Evolutionary conservation across 1,140 invertebrate species (phyloP).

Genomic region (Hesperophylax magnus): DNA sequence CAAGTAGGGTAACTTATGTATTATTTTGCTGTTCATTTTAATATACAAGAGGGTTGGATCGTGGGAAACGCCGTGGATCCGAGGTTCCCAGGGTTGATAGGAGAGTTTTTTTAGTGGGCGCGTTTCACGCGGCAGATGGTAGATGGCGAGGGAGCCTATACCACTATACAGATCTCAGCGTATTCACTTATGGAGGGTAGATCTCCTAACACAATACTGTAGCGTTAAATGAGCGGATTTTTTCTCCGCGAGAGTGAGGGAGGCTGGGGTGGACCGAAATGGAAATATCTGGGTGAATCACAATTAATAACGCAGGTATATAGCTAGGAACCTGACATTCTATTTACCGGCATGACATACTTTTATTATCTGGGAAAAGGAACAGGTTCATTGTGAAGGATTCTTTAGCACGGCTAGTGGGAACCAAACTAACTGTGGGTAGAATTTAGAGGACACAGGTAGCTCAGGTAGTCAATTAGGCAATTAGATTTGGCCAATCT

Average conservation of each 20-base stretch:
- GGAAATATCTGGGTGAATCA: slow-evolving; percentile 33
- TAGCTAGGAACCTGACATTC: neutral
- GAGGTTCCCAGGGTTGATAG: slow-evolving; percentile 57
- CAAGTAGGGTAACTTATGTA: slow-evolving; percentile 56
- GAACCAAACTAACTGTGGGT: too few relatives aligned
- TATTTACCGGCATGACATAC: slow-evolving; percentile 5
- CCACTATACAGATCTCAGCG: slow-evolving; percentile 45
- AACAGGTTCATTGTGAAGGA: neutral
- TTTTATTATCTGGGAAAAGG: slow-evolving; percentile 9
- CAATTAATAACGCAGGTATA: slow-evolving; percentile 22
- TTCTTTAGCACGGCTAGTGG: neutral
- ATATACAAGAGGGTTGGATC: slow-evolving; percentile 57
- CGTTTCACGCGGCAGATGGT: slow-evolving; percentile 53
- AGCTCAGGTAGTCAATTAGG: slow-evolving; percentile 4
- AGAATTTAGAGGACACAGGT: too few relatives aligned
- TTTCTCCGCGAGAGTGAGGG: slow-evolving; percentile 4
- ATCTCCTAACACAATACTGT: slow-evolving; percentile 45
- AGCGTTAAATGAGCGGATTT: slow-evolving; percentile 40
- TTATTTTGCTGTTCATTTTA: slow-evolving; percentile 58
- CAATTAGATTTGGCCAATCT: slow-evolving; percentile 4
- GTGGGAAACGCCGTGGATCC: slow-evolving; percentile 55
- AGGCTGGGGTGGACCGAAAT: slow-evolving; percentile 2
- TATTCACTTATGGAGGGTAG: slow-evolving; percentile 39
- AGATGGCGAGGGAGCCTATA: slow-evolving; percentile 40
- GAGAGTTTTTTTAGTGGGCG: slow-evolving; percentile 50